phyloP scores from a whole-genome alignment of 2,888 invertebrate species.

The Ochropleura plecta region DNA sequence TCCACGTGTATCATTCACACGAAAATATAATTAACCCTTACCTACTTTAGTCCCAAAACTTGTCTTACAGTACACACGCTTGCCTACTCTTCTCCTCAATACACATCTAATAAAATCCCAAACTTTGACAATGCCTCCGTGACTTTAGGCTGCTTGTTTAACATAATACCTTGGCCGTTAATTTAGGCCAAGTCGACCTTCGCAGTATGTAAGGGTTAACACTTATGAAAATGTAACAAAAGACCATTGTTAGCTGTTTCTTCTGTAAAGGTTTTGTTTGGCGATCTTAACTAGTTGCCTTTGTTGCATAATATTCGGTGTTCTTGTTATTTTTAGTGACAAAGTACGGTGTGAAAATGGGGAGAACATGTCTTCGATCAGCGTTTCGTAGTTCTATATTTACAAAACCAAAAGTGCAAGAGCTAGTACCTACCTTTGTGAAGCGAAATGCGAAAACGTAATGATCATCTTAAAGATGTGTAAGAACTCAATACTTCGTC shows the following conservation, averaged over 20 bases:
- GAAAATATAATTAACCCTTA: constrained; percentile 26
- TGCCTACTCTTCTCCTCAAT: constrained; percentile 41
- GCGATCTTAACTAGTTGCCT: constrained; percentile 41
- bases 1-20: constrained; percentile 33
- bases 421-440: too few species aligned
- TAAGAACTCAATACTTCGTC: too few species aligned
- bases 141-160: constrained; percentile 62
- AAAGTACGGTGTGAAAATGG: not conserved
- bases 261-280: constrained; percentile 59
- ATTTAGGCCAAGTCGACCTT: constrained; percentile 64
- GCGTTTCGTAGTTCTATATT: not conserved
- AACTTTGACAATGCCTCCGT: constrained; percentile 60
- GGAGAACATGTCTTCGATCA: not conserved
- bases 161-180: constrained; percentile 65
- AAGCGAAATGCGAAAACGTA: too few species aligned
- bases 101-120: constrained; percentile 62
- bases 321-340: constrained; percentile 45
- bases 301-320: constrained; percentile 55
- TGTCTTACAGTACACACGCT: constrained; percentile 31
- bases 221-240: constrained; percentile 71
- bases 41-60: constrained; percentile 31
- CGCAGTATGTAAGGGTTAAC: constrained; percentile 62
- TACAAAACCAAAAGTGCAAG: not conserved
- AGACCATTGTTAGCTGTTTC: constrained; percentile 66
- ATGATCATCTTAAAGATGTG: too few species aligned